Conservation (phyloP, 2,113 vertebrate species). For the Leptobrachium leishanense region DNA sequence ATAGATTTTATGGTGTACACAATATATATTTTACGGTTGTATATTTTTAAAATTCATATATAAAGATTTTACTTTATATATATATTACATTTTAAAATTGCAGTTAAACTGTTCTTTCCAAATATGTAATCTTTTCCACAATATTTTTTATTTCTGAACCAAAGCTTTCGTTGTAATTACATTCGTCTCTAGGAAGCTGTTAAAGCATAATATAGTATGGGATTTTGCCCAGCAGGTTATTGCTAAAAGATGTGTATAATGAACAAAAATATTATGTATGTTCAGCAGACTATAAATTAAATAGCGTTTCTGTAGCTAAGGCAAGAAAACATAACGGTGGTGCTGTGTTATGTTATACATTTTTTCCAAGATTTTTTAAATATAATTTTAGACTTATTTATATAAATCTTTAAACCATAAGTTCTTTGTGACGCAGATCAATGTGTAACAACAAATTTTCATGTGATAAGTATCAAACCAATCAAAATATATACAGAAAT, state of each 20-base stretch:
- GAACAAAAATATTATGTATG: constrained; percentile 15
- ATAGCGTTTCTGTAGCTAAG: background rate
- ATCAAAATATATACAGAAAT: no score
- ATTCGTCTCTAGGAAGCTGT: constrained; percentile 11
- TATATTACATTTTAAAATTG: background rate
- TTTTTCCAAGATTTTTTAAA: background rate
- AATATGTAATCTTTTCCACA: constrained; percentile 30
- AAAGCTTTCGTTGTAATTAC: constrained; percentile 28
- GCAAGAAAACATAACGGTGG: background rate
- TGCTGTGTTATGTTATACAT: constrained; percentile 11
- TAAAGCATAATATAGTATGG: constrained; percentile 25
- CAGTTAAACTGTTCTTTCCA: constrained; percentile 16
- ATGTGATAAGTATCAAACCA: no score
- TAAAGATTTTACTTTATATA: no score
- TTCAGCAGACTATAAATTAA: constrained; percentile 35
- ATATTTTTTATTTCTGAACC: constrained; percentile 14
- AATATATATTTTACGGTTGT: no score
- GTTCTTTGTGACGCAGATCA: no score
- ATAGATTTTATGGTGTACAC: no score
- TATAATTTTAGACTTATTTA: no score
- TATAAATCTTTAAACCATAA: no score
- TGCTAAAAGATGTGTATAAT: constrained; percentile 26
- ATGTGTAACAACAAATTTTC: no score
- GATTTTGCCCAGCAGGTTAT: constrained; percentile 37
- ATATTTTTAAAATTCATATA: no score